Evolutionary conservation across 2,113 vertebrate species (phyloP).

Genomic region (Edolisoma coerulescens): DNA sequence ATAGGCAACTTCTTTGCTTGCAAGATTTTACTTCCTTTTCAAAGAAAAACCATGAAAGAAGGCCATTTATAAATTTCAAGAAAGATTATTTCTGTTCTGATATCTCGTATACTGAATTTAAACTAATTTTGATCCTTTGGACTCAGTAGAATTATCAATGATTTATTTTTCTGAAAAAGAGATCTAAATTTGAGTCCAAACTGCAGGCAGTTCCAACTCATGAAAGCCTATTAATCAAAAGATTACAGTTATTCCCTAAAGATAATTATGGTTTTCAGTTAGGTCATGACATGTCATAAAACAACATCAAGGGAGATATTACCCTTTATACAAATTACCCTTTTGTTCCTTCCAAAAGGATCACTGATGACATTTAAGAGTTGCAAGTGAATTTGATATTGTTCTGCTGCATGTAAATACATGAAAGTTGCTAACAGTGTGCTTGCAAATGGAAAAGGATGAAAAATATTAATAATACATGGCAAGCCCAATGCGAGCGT

Average conservation of each 20-base stretch:
- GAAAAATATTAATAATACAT: neutral
- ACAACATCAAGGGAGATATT: neutral
- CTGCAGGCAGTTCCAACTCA: neutral
- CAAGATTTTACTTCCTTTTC: neutral
- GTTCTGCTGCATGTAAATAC: neutral
- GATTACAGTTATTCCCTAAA: constrained; percentile 3
- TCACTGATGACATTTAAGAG: neutral
- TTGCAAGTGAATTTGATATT: neutral
- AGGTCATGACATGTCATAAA: constrained; percentile 27
- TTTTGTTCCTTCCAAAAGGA: constrained; percentile 7
- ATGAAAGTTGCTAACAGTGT: neutral
- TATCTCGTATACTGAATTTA: neutral
- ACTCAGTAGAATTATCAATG: neutral
- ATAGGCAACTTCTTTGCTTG: neutral
- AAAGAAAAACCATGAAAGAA: neutral
- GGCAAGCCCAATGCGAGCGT: neutral
- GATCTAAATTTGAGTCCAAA: neutral
- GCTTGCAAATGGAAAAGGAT: neutral
- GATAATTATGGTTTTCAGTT: constrained; percentile 17
- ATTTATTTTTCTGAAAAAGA: neutral
- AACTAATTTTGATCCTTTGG: neutral
- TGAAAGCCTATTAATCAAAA: constrained; percentile 28
- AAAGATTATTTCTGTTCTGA: neutral
- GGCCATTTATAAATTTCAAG: neutral
- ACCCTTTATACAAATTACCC: constrained; percentile 19